Evolutionary conservation across 2,888 invertebrate species (phyloP), one percentile per base, ranked within the genome.

Genomic region (Erynnis tages): DNA sequence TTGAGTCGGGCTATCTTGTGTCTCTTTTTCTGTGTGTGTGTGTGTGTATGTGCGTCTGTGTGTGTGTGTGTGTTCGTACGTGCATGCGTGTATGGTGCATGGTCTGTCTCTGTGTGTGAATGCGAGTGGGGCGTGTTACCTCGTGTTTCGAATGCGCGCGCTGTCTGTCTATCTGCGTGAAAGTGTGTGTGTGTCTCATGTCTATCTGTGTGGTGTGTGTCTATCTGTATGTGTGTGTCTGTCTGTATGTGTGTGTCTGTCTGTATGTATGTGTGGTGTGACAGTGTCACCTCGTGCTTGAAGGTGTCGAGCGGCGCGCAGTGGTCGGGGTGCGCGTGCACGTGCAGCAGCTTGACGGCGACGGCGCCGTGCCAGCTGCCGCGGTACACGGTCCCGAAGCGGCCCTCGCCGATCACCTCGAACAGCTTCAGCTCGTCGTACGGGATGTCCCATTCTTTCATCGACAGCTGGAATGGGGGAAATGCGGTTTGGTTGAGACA

Each of bases 341-440:
- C 97, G 82, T 97, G 96, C 60, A 99, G 91, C 70, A 98, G 92
- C 89, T 99, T 99, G 62, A 99, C 96, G 14, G 99, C 99, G 17
- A 99, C 98, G 77, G 98, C 97, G 23, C 98, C 98, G 86, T 99
- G 98, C 98, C 98, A 99, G 70, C 96, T 93, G 55, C 98, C 99
- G 62, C 97, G 93, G 85, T 95, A 96, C 48, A 98, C 98, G 1
- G 96, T 97, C 48, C 98, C 98, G 90, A 98, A 98, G 55, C 98
- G 92, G 0, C 98, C 98, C 17, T 93, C 94, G 32, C 98, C 98
- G 61, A 98, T 95, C 68, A 93, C 91, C 59, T 98, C 97, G 59
- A 94, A 94, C 71, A 98, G 91, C 66, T 93, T 93, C 61, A 98
- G 84, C 83, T 98, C 98, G 75, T 97, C 96, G 88, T 94, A 98